Evolutionary conservation across 2,113 vertebrate species (phyloP).

Genomic region (Pygoscelis antarcticus): DNA sequence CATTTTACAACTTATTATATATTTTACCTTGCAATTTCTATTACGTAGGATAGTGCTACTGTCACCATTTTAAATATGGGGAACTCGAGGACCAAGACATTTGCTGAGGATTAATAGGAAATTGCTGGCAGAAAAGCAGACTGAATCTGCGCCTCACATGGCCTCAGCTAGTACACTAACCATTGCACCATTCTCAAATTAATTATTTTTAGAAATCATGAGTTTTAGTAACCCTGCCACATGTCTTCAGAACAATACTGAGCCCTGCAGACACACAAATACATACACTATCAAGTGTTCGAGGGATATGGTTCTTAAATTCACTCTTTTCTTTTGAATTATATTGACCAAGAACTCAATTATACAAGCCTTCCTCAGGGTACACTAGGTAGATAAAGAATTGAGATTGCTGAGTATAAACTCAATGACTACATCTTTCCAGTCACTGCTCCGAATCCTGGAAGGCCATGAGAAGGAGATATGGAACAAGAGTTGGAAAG

Average conservation of each 20-base stretch:
- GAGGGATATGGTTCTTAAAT: not conserved
- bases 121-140: not conserved
- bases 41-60: not conserved
- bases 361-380: not conserved
- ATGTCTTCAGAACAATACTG: not conserved
- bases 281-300: not conserved
- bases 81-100: not conserved
- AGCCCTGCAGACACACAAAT: not conserved
- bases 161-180: not conserved
- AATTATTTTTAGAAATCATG: not conserved
- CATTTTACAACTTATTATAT: not conserved
- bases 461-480: not conserved
- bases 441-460: not conserved
- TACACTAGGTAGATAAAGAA: not conserved
- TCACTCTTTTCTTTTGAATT: not conserved
- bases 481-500: not conserved
- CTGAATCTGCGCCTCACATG: not conserved
- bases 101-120: not conserved
- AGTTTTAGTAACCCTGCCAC: not conserved
- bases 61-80: not conserved
- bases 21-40: not conserved
- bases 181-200: not conserved
- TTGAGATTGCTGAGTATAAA: not conserved
- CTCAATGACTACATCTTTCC: not conserved
- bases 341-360: not conserved